Percentiles rank a stretch among this genome's conserved stretches.
phyloP scores from a whole-genome alignment of 2,888 invertebrate genomes.

The Tetramorium bicarinatum region DNA sequence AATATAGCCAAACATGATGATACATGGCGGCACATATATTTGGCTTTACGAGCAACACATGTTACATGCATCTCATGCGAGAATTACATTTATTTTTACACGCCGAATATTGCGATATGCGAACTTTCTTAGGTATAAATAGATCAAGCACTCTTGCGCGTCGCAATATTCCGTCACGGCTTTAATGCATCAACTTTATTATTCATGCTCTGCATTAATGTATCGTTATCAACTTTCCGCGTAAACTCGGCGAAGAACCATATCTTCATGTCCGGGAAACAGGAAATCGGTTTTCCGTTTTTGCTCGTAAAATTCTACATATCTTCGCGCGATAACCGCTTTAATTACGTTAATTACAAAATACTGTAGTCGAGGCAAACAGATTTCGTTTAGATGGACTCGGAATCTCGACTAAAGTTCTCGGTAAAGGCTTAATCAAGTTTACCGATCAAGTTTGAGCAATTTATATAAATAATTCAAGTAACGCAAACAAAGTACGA shows the following conservation, averaged over 20 bases:
- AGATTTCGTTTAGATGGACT: background rate
- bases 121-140: conserved; percentile 41
- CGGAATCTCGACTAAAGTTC: too few species aligned
- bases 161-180: conserved; percentile 28
- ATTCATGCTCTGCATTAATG: conserved; percentile 32
- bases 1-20: background rate
- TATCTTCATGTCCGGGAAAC: background rate
- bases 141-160: conserved; percentile 31
- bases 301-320: conserved; percentile 28
- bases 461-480: background rate
- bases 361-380: background rate
- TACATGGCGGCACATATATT: background rate
- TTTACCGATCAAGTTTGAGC: background rate
- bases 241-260: conserved; percentile 1
- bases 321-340: background rate
- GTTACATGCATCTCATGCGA: conserved; percentile 13
- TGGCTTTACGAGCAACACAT: conserved; percentile 16
- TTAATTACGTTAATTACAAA: conserved; percentile 42
- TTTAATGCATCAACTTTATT: conserved; percentile 48
- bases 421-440: background rate
- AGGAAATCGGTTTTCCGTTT: conserved; percentile 28
- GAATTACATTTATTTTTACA: conserved; percentile 39
- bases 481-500: background rate
- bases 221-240: conserved; percentile 40
- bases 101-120: conserved; percentile 9